Evolutionary conservation across 2,797 vertebrate genomes (phyloP).

Genomic region (Myotis findleyi): DNA sequence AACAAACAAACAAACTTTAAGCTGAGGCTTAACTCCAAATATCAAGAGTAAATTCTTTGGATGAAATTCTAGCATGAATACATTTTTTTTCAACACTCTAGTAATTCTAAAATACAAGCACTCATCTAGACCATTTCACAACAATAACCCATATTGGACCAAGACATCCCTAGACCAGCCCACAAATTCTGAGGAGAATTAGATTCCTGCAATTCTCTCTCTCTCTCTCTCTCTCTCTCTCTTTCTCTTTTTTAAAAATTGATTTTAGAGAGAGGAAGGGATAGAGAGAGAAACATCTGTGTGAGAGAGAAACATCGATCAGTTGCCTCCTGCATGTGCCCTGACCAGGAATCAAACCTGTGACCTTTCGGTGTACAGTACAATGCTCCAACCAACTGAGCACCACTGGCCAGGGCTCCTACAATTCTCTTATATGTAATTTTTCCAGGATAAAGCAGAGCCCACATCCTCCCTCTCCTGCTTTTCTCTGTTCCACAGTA

Average conservation of each 20-base stretch:
- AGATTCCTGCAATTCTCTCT: not conserved
- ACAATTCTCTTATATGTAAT: not conserved
- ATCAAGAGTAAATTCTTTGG: conserved; percentile 47
- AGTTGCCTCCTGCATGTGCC: not conserved
- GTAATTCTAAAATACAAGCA: not conserved
- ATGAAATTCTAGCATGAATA: not conserved
- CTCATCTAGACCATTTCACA: not conserved
- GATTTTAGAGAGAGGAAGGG: not conserved
- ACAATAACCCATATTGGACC: not conserved
- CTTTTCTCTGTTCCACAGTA: not conserved
- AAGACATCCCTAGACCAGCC: not conserved
- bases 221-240: not conserved
- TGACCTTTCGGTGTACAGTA: not conserved
- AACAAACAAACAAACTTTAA: not conserved
- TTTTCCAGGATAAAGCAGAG: not conserved
- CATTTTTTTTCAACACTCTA: conserved; percentile 16
- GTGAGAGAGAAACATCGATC: not conserved
- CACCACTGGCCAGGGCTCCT: not conserved
- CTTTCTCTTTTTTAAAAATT: not conserved
- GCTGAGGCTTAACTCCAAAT: not conserved
- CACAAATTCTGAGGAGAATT: not conserved
- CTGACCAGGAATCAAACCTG: not conserved
- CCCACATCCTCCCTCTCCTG: not conserved
- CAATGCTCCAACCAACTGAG: not conserved
- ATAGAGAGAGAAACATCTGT: not conserved